phyloP scores from a whole-genome alignment of 2,888 invertebrate genomes.

The Notocelia uddmanniana region DNA sequence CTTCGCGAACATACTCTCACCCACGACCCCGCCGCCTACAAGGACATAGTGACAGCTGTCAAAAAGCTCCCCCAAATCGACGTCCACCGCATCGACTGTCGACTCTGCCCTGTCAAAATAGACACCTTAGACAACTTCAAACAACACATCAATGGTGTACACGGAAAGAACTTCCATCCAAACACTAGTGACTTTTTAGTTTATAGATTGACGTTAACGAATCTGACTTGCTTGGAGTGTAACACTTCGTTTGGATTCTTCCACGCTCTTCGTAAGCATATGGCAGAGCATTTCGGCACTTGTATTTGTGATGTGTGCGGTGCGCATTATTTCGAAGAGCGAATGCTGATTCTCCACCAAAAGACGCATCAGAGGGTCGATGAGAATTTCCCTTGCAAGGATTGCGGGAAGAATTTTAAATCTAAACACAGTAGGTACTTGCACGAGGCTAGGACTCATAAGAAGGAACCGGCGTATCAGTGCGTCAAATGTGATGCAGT shows the following conservation, averaged over 20 bases:
- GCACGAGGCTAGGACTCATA: slow-evolving; percentile 70
- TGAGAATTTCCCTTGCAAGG: slow-evolving; percentile 78
- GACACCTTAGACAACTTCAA: slow-evolving; percentile 63
- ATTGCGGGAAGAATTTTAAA: slow-evolving; percentile 77
- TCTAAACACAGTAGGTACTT: slow-evolving; percentile 73
- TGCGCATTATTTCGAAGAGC: slow-evolving; percentile 78
- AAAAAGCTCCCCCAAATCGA: slow-evolving; percentile 69
- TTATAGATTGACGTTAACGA: slow-evolving; percentile 63
- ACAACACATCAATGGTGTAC: slow-evolving; percentile 60
- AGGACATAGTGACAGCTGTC: slow-evolving; percentile 56
- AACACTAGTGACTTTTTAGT: slow-evolving; percentile 65
- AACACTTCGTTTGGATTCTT: slow-evolving; percentile 62
- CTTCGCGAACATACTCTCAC: slow-evolving; percentile 67
- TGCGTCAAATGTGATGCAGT: slow-evolving; percentile 76
- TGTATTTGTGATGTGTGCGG: slow-evolving; percentile 77
- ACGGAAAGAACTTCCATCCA: slow-evolving; percentile 57
- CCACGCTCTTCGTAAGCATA: slow-evolving; percentile 74
- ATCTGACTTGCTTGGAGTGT: slow-evolving; percentile 65
- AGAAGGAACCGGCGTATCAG: slow-evolving; percentile 73
- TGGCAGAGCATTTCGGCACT: slow-evolving; percentile 76
- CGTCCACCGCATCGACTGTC: slow-evolving; percentile 68
- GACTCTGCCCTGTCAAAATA: slow-evolving; percentile 66
- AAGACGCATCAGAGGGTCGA: slow-evolving; percentile 71
- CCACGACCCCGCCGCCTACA: slow-evolving; percentile 67
- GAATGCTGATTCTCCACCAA: slow-evolving; percentile 75